These are phyloP conservation scores for Dendrolimus punctatus DNA, from an alignment of 1,140 invertebrate genomes.

Conservation along the genomic window DNA sequence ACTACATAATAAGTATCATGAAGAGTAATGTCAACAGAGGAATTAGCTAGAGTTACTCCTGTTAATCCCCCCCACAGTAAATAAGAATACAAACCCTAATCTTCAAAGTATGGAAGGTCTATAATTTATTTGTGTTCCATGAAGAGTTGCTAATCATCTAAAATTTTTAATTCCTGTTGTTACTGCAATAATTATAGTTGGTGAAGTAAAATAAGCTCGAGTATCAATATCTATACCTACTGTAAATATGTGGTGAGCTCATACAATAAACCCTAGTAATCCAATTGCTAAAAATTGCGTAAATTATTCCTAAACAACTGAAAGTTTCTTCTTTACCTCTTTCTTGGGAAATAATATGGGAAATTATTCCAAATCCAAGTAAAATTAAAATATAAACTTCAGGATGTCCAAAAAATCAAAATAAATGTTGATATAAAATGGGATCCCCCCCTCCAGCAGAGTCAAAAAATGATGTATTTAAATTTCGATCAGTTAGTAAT, in stretches of 20 bases:
- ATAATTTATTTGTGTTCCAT: too few species aligned
- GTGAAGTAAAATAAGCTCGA: constrained; percentile 81
- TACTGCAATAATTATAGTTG: too few species aligned
- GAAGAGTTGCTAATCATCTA: constrained; percentile 75
- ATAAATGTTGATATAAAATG: too few species aligned
- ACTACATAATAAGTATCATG: constrained; percentile 87
- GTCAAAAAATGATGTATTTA: too few species aligned
- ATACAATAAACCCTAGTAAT: constrained; percentile 78
- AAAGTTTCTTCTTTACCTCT: constrained; percentile 29
- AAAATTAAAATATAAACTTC: too few species aligned
- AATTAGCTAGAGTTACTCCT: constrained; percentile 79
- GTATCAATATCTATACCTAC: constrained; percentile 83
- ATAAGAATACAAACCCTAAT: constrained; percentile 82
- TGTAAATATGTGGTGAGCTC: constrained; percentile 82
- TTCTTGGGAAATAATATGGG: constrained; percentile 74
- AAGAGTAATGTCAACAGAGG: too few species aligned
- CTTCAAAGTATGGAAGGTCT: too few species aligned
- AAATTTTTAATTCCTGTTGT: constrained; percentile 81
- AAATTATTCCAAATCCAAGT: too few species aligned
- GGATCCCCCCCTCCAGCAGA: too few species aligned
- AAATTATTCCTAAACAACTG: constrained; percentile 23
- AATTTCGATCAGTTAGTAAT: too few species aligned
- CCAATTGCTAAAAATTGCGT: too few species aligned
- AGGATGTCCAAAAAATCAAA: too few species aligned
- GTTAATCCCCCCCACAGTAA: constrained; percentile 77